Conservation (phyloP, 1,140 invertebrate species). For the Nephila pilipes region DNA sequence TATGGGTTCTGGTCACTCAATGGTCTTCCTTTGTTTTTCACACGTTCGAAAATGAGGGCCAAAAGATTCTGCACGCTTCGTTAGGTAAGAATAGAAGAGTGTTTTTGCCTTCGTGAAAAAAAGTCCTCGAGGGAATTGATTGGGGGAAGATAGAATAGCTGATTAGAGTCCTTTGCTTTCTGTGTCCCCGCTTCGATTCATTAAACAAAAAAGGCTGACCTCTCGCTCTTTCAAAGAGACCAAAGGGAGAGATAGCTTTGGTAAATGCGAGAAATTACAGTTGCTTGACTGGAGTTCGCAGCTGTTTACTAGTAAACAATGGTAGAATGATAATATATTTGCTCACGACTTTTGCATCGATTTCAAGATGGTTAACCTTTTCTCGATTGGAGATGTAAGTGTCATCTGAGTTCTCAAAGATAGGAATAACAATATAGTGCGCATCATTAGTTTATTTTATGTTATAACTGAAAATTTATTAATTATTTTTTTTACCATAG, state of each 20-base stretch:
- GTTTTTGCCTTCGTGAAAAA: background rate
- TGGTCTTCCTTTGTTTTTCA: conserved; percentile 54
- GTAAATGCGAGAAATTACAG: background rate
- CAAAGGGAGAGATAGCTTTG: conserved; percentile 29
- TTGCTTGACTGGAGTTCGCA: background rate
- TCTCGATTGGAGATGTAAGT: background rate
- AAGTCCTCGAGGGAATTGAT: conserved; percentile 28
- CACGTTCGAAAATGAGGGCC: conserved; percentile 25
- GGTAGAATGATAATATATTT: background rate
- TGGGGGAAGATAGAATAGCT: background rate
- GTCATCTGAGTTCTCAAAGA: background rate
- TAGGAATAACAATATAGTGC: too few species aligned
- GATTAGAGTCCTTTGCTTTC: background rate
- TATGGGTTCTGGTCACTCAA: conserved; percentile 55
- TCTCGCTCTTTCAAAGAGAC: background rate
- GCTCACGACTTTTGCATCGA: background rate
- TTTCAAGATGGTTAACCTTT: background rate
- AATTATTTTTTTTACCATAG: too few species aligned
- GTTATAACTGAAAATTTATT: too few species aligned
- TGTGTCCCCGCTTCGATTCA: conserved; percentile 47
- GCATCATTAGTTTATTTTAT: too few species aligned
- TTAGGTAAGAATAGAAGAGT: conserved; percentile 55
- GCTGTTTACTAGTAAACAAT: conserved; percentile 8
- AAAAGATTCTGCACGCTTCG: conserved; percentile 53
- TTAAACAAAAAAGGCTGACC: conserved; percentile 57